Percentiles rank a stretch among this genome's conserved stretches.
phyloP scores from a whole-genome alignment of 1,140 invertebrate species.

The Panagrolaimus sp. region DNA sequence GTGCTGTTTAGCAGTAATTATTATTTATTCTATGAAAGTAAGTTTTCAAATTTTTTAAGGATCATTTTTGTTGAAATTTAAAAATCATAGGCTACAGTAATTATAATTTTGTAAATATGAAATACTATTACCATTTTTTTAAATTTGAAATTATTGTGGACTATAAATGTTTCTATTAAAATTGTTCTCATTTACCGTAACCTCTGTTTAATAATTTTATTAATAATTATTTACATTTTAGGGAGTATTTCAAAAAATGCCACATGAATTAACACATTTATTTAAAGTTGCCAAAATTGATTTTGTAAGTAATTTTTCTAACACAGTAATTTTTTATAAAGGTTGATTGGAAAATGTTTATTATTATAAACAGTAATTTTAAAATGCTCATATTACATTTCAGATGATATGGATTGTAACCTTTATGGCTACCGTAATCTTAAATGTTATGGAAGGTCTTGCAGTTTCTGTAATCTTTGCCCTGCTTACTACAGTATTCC shows the following conservation, averaged over 20 bases:
- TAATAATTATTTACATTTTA: too few species aligned
- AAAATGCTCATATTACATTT: slow-evolving; percentile 20
- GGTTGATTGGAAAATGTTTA: too few species aligned
- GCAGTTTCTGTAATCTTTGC: slow-evolving; percentile 45
- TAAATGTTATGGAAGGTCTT: slow-evolving; percentile 51
- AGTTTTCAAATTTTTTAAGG: not conserved
- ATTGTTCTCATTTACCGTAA: too few species aligned
- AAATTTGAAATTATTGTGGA: too few species aligned
- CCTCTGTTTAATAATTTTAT: too few species aligned
- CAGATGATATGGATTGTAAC: slow-evolving; percentile 50
- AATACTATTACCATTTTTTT: too few species aligned
- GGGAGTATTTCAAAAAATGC: slow-evolving; percentile 42
- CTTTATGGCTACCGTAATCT: slow-evolving; percentile 44
- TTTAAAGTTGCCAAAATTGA: slow-evolving; percentile 49
- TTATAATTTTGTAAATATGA: too few species aligned
- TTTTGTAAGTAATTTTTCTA: slow-evolving; percentile 30
- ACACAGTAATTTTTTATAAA: not conserved
- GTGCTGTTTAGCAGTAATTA: slow-evolving; percentile 45
- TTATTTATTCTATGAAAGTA: slow-evolving; percentile 42
- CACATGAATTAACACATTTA: slow-evolving; percentile 40
- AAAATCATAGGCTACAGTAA: too few species aligned
- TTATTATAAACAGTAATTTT: too few species aligned
- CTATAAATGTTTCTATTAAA: too few species aligned
- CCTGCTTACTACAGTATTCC: slow-evolving; percentile 48
- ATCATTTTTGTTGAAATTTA: slow-evolving; percentile 7